phyloP scores from a whole-genome alignment of 2,888 invertebrate species.

The Microlaimidae sp. region DNA sequence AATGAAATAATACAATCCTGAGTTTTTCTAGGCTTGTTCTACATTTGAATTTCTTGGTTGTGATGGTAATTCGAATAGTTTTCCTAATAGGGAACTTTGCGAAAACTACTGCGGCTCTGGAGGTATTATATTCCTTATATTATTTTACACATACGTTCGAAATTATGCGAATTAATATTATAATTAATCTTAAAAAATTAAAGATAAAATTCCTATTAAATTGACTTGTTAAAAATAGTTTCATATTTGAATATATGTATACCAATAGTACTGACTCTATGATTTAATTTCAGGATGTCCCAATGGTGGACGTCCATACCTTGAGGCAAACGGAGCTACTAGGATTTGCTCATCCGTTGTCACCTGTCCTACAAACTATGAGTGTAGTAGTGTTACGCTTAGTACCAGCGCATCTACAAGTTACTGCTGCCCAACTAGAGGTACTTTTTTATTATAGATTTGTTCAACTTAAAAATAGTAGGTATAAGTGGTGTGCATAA shows the following conservation, averaged over 20 bases:
- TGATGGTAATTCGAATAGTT: constrained; percentile 10
- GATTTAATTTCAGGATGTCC: constrained; percentile 6
- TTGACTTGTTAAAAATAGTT: too few species aligned
- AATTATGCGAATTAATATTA: too few species aligned
- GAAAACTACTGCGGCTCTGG: constrained; percentile 8
- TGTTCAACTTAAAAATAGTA: too few species aligned
- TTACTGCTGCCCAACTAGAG: constrained; percentile 10
- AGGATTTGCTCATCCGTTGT: not conserved
- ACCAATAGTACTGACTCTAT: too few species aligned
- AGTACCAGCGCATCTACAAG: not conserved
- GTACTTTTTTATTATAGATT: not conserved
- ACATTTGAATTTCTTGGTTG: constrained; percentile 7
- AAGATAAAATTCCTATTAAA: too few species aligned
- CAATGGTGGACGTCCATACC: not conserved
- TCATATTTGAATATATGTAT: too few species aligned
- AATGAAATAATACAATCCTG: too few species aligned
- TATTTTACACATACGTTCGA: too few species aligned
- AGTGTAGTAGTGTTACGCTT: not conserved
- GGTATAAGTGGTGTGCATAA: not conserved
- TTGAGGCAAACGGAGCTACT: not conserved
- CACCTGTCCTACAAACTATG: constrained; percentile 7
- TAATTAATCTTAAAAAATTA: too few species aligned
- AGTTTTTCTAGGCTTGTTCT: constrained; percentile 5
- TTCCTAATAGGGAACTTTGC: not conserved
- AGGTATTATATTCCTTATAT: too few species aligned